phyloP scores from a whole-genome alignment of 2,888 invertebrate species.

The Anoplius nigerrimus region DNA sequence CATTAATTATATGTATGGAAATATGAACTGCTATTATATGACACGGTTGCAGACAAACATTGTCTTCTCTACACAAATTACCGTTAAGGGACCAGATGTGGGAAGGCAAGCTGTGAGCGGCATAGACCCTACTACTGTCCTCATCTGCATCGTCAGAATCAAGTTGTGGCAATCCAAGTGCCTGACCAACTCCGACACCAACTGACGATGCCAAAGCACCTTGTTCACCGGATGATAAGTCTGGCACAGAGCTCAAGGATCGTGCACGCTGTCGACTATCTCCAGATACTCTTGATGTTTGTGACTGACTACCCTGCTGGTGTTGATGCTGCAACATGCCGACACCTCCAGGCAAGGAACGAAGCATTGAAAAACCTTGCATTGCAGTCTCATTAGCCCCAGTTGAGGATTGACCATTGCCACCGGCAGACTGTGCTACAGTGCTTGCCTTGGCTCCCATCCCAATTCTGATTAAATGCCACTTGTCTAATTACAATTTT shows the following conservation, averaged over 20 bases:
- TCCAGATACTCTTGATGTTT: constrained; percentile 67
- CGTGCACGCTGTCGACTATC: constrained; percentile 84
- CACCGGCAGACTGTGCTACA: constrained; percentile 75
- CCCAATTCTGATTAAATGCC: constrained; percentile 31
- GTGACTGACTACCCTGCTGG: constrained; percentile 69
- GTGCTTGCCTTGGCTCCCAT: constrained; percentile 93
- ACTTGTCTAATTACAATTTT: constrained; percentile 11
- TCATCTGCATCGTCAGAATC: constrained; percentile 80
- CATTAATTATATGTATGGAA: too few species aligned
- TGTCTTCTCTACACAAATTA: constrained; percentile 75
- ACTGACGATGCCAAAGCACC: constrained; percentile 81
- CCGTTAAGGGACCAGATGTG: constrained; percentile 95
- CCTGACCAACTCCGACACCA: constrained; percentile 81
- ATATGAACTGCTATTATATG: too few species aligned
- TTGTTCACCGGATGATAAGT: constrained; percentile 79
- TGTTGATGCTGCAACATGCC: constrained; percentile 82
- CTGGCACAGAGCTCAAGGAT: constrained; percentile 89
- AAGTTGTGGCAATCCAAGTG: constrained; percentile 83
- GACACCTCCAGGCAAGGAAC: constrained; percentile 83
- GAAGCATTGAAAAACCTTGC: constrained; percentile 82
- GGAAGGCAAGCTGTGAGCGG: constrained; percentile 92
- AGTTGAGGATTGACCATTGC: constrained; percentile 85
- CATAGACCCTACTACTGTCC: constrained; percentile 83
- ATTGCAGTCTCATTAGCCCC: constrained; percentile 80
- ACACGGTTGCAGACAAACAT: too few species aligned